Evolutionary conservation across 2,888 invertebrate species (phyloP).

Genomic region (Cabera pusaria): DNA sequence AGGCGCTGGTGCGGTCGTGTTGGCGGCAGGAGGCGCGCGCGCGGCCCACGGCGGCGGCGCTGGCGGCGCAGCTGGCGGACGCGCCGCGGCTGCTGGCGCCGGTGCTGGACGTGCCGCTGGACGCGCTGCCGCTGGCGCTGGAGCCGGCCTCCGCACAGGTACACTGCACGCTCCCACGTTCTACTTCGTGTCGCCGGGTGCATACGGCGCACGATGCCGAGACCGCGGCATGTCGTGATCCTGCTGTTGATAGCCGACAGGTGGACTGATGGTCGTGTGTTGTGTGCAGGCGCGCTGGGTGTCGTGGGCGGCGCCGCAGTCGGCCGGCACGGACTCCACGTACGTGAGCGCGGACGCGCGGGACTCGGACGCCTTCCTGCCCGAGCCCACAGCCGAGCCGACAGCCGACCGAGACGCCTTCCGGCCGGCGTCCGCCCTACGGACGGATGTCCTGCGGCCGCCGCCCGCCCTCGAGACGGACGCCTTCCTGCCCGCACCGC

Average conservation of each 20-base stretch:
- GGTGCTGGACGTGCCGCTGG: constrained; percentile 89
- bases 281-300: constrained; percentile 55
- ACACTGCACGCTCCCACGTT: neutral
- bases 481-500: constrained; percentile 95
- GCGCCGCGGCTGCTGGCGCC: constrained; percentile 90
- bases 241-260: too few species aligned
- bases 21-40: constrained; percentile 88
- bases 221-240: too few species aligned
- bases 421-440: constrained; percentile 86
- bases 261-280: constrained; percentile 1
- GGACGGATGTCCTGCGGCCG: constrained; percentile 93
- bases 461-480: constrained; percentile 88
- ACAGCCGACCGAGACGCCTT: constrained; percentile 71
- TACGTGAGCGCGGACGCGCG: constrained; percentile 59
- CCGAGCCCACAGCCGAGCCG: constrained; percentile 41
- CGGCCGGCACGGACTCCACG: constrained; percentile 56
- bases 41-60: constrained; percentile 90
- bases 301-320: constrained; percentile 60
- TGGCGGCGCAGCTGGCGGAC: constrained; percentile 91
- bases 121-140: constrained; percentile 86
- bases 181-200: too few species aligned
- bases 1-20: constrained; percentile 89
- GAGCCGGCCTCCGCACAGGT: constrained; percentile 2
- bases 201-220: too few species aligned
- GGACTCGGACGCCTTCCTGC: constrained; percentile 50